Evolutionary conservation across 2,888 invertebrate genomes (phyloP).

Genomic region (Autographa pulchrina): DNA sequence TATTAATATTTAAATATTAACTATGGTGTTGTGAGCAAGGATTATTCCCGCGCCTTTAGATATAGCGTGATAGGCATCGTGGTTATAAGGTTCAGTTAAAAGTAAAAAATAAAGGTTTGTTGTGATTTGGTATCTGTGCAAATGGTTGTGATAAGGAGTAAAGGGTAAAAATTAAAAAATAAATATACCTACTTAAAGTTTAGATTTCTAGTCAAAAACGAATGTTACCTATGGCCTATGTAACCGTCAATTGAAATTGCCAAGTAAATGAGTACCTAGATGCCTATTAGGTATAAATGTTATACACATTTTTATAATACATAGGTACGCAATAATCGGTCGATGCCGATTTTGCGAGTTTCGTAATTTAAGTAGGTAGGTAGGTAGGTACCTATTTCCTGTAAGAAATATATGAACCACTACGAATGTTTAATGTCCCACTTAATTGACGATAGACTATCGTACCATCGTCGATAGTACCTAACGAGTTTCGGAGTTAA

Average conservation of each 20-base stretch:
- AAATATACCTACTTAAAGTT: neutral
- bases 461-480: no score
- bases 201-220: neutral
- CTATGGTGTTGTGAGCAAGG: no score
- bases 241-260: neutral
- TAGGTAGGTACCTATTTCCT: neutral
- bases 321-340: neutral
- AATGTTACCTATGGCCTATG: neutral
- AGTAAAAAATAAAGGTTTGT: neutral
- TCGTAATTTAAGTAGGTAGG: neutral
- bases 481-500: neutral
- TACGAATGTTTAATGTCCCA: neutral
- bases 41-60: no score
- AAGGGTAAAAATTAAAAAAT: neutral
- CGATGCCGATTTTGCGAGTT: neutral
- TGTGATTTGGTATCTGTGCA: neutral
- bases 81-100: no score
- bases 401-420: neutral
- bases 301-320: neutral
- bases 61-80: neutral
- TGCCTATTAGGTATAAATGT: neutral
- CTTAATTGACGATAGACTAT: neutral
- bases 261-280: neutral
- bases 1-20: no score
- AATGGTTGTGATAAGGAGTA: conserved; percentile 1